Conservation (phyloP, 1,140 invertebrate species). For the Hirudo medicinalis region DNA sequence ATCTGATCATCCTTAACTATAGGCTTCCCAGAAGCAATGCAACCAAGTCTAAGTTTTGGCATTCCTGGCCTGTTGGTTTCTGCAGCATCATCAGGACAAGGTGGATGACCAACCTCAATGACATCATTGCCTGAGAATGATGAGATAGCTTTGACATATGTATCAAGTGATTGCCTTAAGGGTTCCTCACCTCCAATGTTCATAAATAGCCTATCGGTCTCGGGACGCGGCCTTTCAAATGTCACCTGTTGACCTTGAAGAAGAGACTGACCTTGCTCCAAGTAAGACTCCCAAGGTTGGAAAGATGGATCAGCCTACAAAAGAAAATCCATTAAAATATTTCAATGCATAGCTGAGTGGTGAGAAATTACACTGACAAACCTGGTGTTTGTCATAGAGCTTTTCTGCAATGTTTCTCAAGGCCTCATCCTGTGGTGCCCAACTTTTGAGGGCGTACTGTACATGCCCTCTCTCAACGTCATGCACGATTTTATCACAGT, state of each 20-base stretch:
- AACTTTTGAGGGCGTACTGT: constrained; percentile 33
- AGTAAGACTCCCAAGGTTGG: constrained; percentile 49
- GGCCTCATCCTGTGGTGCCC: constrained; percentile 26
- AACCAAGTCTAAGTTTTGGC: constrained; percentile 2
- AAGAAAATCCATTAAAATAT: constrained; percentile 12
- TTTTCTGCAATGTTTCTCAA: constrained; percentile 9
- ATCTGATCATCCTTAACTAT: constrained; percentile 14
- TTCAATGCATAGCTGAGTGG: background rate
- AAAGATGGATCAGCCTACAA: constrained; percentile 31
- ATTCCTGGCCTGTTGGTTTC: constrained; percentile 25
- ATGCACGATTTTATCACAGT: constrained; percentile 27
- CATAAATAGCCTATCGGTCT: constrained; percentile 90
- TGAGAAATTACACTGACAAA: background rate
- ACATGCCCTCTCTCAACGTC: constrained; percentile 30
- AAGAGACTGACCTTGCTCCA: constrained; percentile 50
- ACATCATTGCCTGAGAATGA: constrained; percentile 52
- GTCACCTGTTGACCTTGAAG: constrained; percentile 42
- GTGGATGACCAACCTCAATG: constrained; percentile 64
- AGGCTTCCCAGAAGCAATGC: constrained; percentile 16
- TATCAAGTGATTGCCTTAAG: no score
- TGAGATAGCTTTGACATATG: no score
- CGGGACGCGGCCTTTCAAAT: constrained; percentile 60
- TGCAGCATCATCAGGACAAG: constrained; percentile 36
- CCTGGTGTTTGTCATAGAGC: constrained; percentile 10
- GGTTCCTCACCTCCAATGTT: constrained; percentile 59